phyloP scores from a whole-genome alignment of 2,113 vertebrate genomes.

The Phocoena phocoena region DNA sequence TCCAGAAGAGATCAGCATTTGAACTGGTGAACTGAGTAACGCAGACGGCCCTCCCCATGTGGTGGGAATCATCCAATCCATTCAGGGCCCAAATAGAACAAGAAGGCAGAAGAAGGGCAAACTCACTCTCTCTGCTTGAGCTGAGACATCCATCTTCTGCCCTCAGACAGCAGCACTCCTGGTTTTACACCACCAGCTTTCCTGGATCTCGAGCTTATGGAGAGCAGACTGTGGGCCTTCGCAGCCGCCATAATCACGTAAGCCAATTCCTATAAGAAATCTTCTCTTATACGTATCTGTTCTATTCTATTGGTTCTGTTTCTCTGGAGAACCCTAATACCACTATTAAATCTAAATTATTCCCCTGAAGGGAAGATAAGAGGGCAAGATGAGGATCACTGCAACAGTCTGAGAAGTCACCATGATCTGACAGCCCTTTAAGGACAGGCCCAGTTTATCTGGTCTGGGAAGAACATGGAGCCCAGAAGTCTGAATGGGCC shows the following conservation, averaged over 20 bases:
- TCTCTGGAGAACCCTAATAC: background rate
- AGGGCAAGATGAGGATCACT: background rate
- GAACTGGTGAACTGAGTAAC: background rate
- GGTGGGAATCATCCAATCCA: background rate
- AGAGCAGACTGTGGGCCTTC: background rate
- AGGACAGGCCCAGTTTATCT: too few relatives aligned
- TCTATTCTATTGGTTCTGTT: background rate
- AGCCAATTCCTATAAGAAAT: background rate
- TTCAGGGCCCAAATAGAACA: too few relatives aligned
- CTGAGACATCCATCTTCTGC: background rate
- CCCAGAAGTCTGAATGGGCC: background rate
- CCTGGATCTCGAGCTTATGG: background rate
- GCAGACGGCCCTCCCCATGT: background rate
- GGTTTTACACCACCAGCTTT: too few relatives aligned
- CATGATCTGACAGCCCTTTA: background rate
- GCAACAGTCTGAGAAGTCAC: background rate
- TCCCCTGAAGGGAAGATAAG: background rate
- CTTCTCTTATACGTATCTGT: too few relatives aligned
- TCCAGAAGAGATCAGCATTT: background rate
- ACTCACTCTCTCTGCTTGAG: background rate
- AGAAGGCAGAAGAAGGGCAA: too few relatives aligned
- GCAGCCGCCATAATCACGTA: background rate
- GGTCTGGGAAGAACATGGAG: background rate
- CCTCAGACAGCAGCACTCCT: accelerated
- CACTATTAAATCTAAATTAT: background rate